phyloP scores from a whole-genome alignment of 2,797 vertebrate species.

The Arnoldichthys spilopterus region DNA sequence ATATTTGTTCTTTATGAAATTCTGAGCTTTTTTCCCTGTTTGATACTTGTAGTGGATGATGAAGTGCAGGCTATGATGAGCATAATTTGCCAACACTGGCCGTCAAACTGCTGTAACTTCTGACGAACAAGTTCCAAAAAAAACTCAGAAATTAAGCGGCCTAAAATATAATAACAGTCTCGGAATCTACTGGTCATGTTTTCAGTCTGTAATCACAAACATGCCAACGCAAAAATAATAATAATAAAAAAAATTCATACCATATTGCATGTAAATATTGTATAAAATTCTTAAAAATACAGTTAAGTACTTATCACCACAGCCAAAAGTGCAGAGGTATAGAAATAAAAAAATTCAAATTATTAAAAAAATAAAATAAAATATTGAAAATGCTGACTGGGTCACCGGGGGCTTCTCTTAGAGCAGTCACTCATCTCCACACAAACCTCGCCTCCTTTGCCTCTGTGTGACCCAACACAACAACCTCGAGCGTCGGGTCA shows the following conservation, averaged over 20 bases:
- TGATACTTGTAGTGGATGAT: constrained; percentile 49
- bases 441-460: constrained; percentile 54
- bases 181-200: constrained; percentile 65
- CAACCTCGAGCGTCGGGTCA: constrained; percentile 73
- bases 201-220: constrained; percentile 46
- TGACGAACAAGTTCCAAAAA: constrained; percentile 20
- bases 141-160: constrained; percentile 46
- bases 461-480: constrained; percentile 33
- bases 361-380: constrained; percentile 3
- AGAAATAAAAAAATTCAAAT: constrained; percentile 74
- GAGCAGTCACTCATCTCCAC: constrained; percentile 52
- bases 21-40: constrained; percentile 24
- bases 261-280: constrained; percentile 86
- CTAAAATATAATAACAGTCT: constrained; percentile 63
- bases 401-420: constrained; percentile 61
- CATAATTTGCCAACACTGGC: constrained; percentile 12
- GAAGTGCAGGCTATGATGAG: constrained; percentile 31
- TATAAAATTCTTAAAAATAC: constrained; percentile 88
- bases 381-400: constrained; percentile 61
- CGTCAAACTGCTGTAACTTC: not conserved
- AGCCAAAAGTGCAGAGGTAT: constrained; percentile 88
- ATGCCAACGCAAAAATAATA: constrained; percentile 58
- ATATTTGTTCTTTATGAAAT: constrained; percentile 19
- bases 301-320: constrained; percentile 87
- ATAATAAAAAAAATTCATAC: constrained; percentile 70